Evolutionary conservation across 2,888 invertebrate species (phyloP), one percentile per base, ranked within the genome.

Genomic region (Punctoribates punctum): DNA sequence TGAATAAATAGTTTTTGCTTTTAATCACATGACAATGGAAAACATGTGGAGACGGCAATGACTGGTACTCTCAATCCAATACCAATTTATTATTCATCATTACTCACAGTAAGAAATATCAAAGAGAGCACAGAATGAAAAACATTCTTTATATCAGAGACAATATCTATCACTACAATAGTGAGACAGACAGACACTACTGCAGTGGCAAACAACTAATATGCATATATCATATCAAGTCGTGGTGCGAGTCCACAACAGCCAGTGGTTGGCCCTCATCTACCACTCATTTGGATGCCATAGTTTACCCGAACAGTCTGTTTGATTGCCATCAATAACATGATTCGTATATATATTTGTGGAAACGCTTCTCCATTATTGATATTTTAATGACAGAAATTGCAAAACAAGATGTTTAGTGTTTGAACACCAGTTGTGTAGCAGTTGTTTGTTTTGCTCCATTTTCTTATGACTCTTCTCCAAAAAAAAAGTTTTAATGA

Each of bases 21-120:
- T 72, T 48, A 48, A 48, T 46, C 42, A 72, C 25, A 72, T 72
- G 48, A 72, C 72, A 72, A 72, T 72, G 15, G 72, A 48, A 48
- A 48, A 72, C 72, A 72, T 72, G 72, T 72, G 72, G 72, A 46
- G 70, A 70, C 20, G 38, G 65, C 65, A 38, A 67, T 67, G 65
- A 20, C 65, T 67, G 65, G 65, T 20, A 67, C 65, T 48, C 42
- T 72, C 72, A 72, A 72, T 72, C 23, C 25, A 46, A 72, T 72
- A 72, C 46, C 48, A 72, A 72, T 72, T 72, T 72, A 72, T 72
- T 72, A 72, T 72, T 72, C 72, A 70, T 70, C 70, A 72, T 72
- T 72, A 46, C 13, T n/a, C 27, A 72, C 15, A 42, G 1, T 27
- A 57, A 23, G 20, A 34, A 17, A 23, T 42, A 42, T 42, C 34